Percentiles rank a stretch among this genome's conserved stretches.
phyloP scores from a whole-genome alignment of 2,797 vertebrate species.

The Hafferia zeledoni region DNA sequence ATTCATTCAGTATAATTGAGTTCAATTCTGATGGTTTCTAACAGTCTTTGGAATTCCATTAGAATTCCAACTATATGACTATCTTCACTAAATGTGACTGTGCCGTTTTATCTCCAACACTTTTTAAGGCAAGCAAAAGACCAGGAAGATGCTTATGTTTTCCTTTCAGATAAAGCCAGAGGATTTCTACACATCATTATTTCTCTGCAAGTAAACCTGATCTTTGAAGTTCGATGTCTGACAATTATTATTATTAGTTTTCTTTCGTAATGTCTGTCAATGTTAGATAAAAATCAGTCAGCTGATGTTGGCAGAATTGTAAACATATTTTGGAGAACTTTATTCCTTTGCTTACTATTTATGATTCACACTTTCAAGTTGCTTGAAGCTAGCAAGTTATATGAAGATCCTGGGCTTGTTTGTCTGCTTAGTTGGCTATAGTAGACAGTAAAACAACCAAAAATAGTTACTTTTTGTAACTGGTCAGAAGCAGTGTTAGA shows the following conservation, averaged over 20 bases:
- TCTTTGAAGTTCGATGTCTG: background rate
- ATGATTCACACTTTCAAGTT: background rate
- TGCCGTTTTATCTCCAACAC: background rate
- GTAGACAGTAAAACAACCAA: background rate
- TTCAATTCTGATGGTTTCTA: background rate
- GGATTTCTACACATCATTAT: background rate
- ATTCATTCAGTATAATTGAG: background rate
- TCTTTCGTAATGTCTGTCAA: background rate
- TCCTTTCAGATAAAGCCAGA: background rate
- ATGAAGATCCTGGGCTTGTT: background rate
- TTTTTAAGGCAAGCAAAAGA: background rate
- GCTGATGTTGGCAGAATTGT: background rate
- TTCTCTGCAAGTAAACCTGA: background rate
- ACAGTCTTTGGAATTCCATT: background rate
- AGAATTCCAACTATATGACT: background rate
- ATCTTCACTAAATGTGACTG: background rate
- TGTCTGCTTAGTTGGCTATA: background rate
- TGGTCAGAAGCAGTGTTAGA: background rate
- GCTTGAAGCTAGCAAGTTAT: background rate
- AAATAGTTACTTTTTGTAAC: background rate
- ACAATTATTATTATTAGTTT: background rate
- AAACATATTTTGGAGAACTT: background rate
- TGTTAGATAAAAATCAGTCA: background rate
- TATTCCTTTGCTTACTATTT: background rate
- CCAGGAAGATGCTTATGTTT: background rate